Evolutionary conservation across 2,113 vertebrate genomes (phyloP).

Genomic region (Chloropsis hardwickii): DNA sequence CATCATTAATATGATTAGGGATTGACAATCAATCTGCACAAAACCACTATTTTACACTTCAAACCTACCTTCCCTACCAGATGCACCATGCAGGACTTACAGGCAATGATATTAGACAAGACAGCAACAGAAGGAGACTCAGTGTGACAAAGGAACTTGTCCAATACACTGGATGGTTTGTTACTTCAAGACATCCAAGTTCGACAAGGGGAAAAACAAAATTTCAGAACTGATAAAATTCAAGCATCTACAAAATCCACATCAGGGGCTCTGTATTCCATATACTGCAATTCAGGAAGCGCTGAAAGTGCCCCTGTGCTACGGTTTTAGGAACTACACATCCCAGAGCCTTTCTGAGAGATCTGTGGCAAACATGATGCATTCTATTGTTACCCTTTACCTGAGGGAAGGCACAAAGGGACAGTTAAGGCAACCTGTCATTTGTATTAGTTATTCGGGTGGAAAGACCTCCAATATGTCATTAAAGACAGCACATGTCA

Average conservation of each 20-base stretch:
- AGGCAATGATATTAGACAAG: neutral
- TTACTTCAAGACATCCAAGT: neutral
- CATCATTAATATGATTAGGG: neutral
- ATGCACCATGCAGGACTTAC: conserved; percentile 21
- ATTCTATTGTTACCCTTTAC: neutral
- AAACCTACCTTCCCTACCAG: conserved; percentile 13
- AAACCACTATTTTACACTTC: neutral
- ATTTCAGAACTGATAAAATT: neutral
- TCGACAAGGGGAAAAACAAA: neutral
- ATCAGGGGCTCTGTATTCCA: neutral
- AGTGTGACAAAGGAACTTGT: neutral
- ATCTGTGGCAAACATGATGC: neutral
- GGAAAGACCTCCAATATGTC: neutral
- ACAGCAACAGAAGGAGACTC: neutral
- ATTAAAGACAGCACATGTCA: neutral
- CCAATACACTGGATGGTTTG: neutral
- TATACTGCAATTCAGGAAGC: neutral
- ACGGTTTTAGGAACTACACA: neutral
- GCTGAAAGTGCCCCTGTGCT: neutral
- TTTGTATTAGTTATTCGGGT: neutral
- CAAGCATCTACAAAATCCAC: neutral
- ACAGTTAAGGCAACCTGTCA: neutral
- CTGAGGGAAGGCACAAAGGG: neutral
- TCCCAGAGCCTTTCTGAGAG: neutral
- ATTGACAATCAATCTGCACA: neutral